Evolutionary conservation across 2,797 vertebrate genomes (phyloP).

Genomic region (Discoglossus pictus): DNA sequence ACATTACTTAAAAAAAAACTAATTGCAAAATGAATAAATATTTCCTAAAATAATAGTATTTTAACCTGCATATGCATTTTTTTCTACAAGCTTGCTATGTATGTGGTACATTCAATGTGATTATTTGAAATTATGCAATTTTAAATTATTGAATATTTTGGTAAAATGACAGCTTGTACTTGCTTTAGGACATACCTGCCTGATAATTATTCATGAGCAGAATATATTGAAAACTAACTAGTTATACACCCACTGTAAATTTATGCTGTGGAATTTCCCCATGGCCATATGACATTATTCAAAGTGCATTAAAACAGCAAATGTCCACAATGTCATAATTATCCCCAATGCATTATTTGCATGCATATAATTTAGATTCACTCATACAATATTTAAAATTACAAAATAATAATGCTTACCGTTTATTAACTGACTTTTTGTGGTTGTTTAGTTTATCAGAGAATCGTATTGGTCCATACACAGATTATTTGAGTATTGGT

Average conservation of each 20-base stretch:
- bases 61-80: neutral
- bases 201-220: constrained; percentile 86
- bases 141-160: constrained; percentile 86
- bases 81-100: constrained; percentile 27
- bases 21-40: too few species aligned
- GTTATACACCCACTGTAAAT: constrained; percentile 75
- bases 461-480: too few species aligned
- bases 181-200: constrained; percentile 80
- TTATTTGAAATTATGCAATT: constrained; percentile 78
- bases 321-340: constrained; percentile 69
- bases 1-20: too few species aligned
- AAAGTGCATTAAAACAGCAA: constrained; percentile 69
- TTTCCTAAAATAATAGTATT: too few species aligned
- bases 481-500: too few species aligned
- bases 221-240: constrained; percentile 84
- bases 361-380: constrained; percentile 24
- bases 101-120: constrained; percentile 55
- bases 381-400: neutral
- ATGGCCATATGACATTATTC: constrained; percentile 75
- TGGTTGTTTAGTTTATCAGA: too few species aligned
- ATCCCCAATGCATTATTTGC: constrained; percentile 63
- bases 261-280: constrained; percentile 77
- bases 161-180: constrained; percentile 84
- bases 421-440: too few species aligned
- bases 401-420: neutral